phyloP scores from a whole-genome alignment of 1,140 invertebrate genomes.

The Parapsyche elsis region DNA sequence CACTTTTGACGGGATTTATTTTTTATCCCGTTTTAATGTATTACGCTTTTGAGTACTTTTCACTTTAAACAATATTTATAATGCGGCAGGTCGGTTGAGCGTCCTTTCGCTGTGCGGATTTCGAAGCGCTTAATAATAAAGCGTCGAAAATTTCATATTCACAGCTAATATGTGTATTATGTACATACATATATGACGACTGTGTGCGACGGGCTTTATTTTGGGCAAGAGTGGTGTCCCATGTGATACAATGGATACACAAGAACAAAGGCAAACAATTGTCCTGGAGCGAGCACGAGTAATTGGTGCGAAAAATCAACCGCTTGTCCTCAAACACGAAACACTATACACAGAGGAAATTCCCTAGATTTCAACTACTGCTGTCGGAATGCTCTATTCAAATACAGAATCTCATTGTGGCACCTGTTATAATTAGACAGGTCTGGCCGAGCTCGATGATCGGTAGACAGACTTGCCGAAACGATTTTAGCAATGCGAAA shows the following conservation, averaged over 20 bases:
- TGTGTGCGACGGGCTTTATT: not conserved
- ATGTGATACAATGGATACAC: constrained; percentile 15
- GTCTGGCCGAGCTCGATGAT: not conserved
- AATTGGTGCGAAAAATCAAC: constrained; percentile 35
- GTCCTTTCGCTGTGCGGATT: too few relatives aligned
- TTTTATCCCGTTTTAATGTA: not conserved
- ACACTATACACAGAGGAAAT: too few relatives aligned
- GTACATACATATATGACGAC: not conserved
- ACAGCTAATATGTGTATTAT: too few relatives aligned
- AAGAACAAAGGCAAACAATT: constrained; percentile 22
- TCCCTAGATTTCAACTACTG: not conserved
- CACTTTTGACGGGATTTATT: not conserved
- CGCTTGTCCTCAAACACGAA: not conserved
- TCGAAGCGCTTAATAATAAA: too few relatives aligned
- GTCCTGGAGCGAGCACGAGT: not conserved
- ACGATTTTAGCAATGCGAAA: too few relatives aligned
- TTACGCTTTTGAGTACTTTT: not conserved
- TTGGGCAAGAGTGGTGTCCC: not conserved
- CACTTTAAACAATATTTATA: too few relatives aligned
- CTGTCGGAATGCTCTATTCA: not conserved
- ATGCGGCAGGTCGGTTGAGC: too few relatives aligned
- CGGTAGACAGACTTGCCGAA: too few relatives aligned
- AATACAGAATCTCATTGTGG: not conserved
- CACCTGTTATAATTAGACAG: not conserved
- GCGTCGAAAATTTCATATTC: too few relatives aligned